Conservation (phyloP, 2,888 invertebrate genomes). For the Oscheius sp. region DNA sequence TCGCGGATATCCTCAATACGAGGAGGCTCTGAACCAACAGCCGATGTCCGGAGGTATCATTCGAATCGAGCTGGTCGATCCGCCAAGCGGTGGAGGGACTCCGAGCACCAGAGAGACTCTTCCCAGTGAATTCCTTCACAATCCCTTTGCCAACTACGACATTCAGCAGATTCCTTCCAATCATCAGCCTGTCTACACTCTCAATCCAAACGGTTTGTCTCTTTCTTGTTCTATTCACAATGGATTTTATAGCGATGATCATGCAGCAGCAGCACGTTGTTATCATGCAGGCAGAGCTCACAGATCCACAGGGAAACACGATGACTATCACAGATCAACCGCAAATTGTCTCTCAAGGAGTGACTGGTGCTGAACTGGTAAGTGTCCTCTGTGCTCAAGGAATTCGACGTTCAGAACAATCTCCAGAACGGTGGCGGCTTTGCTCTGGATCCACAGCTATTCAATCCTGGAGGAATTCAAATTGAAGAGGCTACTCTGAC, state of each 20-base stretch:
- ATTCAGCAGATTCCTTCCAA: background rate
- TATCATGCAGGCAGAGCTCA: no score
- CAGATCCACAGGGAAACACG: no score
- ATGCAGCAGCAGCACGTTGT: slow-evolving; percentile 3
- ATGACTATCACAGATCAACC: no score
- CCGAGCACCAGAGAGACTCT: background rate
- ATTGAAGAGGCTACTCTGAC: no score
- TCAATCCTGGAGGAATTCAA: no score
- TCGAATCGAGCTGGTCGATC: slow-evolving; percentile 20
- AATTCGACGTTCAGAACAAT: no score
- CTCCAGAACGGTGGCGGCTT: no score
- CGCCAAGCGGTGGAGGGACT: background rate
- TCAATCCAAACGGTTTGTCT: slow-evolving; percentile 5
- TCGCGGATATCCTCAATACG: slow-evolving; percentile 33
- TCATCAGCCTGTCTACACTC: slow-evolving; percentile 19
- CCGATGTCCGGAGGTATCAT: slow-evolving; percentile 12
- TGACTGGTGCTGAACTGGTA: no score
- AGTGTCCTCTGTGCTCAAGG: no score
- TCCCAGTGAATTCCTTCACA: slow-evolving; percentile 3
- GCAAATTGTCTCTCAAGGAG: no score
- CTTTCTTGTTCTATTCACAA: background rate
- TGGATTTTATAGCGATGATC: background rate
- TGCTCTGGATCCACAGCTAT: no score
- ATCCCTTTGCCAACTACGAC: slow-evolving; percentile 15
- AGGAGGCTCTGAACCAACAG: background rate